Evolutionary conservation across 2,797 vertebrate genomes (phyloP).

Genomic region (Tenualosa thibaudeaui): DNA sequence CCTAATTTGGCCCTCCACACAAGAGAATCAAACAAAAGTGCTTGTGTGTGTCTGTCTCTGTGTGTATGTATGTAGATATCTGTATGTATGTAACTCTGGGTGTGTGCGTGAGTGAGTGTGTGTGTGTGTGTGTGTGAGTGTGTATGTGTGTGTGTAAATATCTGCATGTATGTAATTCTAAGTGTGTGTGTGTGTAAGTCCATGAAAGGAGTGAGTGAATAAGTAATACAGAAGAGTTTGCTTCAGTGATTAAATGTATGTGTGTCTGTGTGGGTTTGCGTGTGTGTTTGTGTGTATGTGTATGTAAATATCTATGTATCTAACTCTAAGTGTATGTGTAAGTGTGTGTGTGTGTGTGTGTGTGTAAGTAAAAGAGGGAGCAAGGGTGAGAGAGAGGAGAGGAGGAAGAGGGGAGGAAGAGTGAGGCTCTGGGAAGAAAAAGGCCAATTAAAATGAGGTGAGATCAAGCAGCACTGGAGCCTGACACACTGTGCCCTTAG

Average conservation of each 20-base stretch:
- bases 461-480: background rate
- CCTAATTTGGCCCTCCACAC: background rate
- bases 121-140: conserved; percentile 1
- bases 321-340: too few species aligned
- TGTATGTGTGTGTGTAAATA: conserved; percentile 22
- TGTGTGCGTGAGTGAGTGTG: conserved; percentile 22
- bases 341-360: too few species aligned
- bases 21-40: background rate
- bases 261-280: too few species aligned
- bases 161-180: background rate
- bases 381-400: too few species aligned
- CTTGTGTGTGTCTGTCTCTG: background rate
- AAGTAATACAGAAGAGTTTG: too few species aligned
- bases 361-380: too few species aligned
- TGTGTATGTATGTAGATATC: background rate
- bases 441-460: background rate
- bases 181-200: background rate
- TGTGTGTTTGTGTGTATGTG: too few species aligned
- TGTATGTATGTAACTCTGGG: conserved; percentile 20
- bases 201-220: background rate
- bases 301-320: too few species aligned
- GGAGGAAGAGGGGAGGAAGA: too few species aligned
- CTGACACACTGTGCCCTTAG: background rate
- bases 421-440: background rate
- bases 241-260: too few species aligned